These are phyloP conservation scores for Sardina pilchardus DNA, from an alignment of 2,113 vertebrate species.

Conservation along the genomic window DNA sequence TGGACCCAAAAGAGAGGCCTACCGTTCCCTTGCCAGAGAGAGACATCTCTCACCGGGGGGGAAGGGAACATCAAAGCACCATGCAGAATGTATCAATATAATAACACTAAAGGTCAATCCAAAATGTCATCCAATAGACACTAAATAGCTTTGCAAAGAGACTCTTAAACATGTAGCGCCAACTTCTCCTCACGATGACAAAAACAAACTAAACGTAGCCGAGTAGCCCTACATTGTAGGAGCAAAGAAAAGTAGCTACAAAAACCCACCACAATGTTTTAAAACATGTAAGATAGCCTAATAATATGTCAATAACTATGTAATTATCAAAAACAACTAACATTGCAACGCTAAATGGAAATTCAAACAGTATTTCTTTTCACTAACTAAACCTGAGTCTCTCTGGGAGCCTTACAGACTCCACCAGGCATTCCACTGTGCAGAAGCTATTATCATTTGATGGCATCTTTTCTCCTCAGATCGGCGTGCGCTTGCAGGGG, in stretches of 20 bases:
- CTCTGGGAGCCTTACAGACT: neutral
- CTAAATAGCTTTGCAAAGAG: neutral
- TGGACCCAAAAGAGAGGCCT: neutral
- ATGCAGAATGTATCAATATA: neutral
- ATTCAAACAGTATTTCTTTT: no score
- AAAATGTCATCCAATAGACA: neutral
- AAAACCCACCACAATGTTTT: neutral
- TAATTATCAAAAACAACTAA: neutral
- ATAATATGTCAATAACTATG: neutral
- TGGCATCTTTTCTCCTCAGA: neutral
- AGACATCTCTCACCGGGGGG: neutral
- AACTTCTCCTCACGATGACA: neutral
- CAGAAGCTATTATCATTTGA: neutral
- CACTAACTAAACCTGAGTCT: neutral
- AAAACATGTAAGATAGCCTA: neutral
- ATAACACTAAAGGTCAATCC: neutral
- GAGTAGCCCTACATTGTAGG: neutral
- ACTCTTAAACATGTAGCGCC: neutral
- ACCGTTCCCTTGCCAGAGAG: neutral
- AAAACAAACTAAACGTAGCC: neutral
- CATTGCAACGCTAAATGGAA: neutral
- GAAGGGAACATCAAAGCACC: neutral
- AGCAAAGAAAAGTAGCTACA: neutral
- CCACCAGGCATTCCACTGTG: neutral
- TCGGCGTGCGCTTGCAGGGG: neutral